Evolutionary conservation across 1,140 invertebrate species (phyloP).

Genomic region (Leptinotarsa texana): DNA sequence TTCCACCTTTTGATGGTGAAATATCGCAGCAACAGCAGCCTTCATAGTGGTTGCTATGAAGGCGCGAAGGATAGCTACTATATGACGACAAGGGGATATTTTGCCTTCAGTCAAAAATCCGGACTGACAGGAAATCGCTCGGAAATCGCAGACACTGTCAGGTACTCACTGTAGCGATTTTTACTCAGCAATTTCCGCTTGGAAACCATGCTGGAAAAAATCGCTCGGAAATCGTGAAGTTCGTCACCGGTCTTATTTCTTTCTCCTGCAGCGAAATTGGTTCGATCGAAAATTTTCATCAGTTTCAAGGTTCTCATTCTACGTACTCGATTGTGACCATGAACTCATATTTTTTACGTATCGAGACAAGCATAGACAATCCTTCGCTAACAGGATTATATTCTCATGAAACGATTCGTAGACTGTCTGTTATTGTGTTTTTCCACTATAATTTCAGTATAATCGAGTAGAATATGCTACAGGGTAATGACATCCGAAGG

Average conservation of each 20-base stretch:
- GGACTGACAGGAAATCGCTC: too few species aligned
- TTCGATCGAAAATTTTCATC: neutral
- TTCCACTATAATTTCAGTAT: slow-evolving; percentile 6
- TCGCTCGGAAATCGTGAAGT: too few species aligned
- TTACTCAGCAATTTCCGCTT: too few species aligned
- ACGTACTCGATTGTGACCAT: neutral
- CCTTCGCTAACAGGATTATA: neutral
- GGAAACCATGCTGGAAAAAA: too few species aligned
- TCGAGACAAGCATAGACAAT: slow-evolving; percentile 4
- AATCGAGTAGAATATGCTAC: neutral
- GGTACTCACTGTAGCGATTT: too few species aligned
- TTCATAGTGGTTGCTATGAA: too few species aligned
- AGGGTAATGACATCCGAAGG: slow-evolving; percentile 2
- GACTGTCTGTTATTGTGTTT: slow-evolving; percentile 3
- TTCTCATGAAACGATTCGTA: neutral
- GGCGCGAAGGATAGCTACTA: too few species aligned
- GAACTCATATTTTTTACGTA: neutral
- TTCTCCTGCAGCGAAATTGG: neutral
- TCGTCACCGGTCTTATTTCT: neutral
- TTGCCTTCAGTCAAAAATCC: too few species aligned
- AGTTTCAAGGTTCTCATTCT: neutral
- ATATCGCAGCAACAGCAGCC: too few species aligned
- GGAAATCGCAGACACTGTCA: too few species aligned
- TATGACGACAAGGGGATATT: too few species aligned
- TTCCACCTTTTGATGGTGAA: too few species aligned